Evolutionary conservation across 92 coral and sea anemone species (phyloP).

Genomic region (Porites lobata): DNA sequence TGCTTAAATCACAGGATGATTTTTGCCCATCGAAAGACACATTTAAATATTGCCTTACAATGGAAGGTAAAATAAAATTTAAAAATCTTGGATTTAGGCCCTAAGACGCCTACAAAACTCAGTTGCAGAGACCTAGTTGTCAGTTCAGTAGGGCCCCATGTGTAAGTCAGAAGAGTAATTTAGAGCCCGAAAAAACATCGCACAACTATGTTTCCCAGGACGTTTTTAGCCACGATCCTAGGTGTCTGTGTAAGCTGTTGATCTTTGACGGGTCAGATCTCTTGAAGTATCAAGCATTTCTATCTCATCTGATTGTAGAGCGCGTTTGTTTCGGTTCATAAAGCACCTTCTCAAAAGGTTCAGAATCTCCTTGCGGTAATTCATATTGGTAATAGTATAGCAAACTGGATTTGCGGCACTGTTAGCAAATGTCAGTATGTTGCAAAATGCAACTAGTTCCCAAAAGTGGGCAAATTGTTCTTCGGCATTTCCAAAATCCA

Average conservation of each 20-base stretch:
- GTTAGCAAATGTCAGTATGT: constrained; percentile 90
- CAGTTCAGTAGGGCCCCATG: no score
- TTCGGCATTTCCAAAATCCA: constrained; percentile 90
- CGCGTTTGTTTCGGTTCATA: not conserved
- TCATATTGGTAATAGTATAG: constrained; percentile 85
- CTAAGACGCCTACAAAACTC: no score
- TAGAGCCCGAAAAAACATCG: no score
- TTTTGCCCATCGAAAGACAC: no score
- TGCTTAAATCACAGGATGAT: no score
- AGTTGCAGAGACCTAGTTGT: no score
- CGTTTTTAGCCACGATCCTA: not conserved
- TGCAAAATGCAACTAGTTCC: constrained; percentile 92
- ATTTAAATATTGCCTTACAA: no score
- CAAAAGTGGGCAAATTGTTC: constrained; percentile 72
- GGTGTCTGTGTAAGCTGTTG: not conserved
- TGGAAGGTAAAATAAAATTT: no score
- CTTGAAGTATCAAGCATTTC: constrained; percentile 31
- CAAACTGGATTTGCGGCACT: constrained; percentile 97
- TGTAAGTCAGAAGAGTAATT: no score
- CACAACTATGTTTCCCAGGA: not conserved
- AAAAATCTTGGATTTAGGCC: no score
- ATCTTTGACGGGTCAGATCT: constrained; percentile 14
- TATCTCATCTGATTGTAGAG: constrained; percentile 29
- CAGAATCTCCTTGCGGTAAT: constrained; percentile 81
- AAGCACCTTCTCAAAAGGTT: constrained; percentile 43